Evolutionary conservation across 1,140 invertebrate genomes (phyloP), one percentile per base, ranked within the genome.

Genomic region (Condylostylus longicornis): DNA sequence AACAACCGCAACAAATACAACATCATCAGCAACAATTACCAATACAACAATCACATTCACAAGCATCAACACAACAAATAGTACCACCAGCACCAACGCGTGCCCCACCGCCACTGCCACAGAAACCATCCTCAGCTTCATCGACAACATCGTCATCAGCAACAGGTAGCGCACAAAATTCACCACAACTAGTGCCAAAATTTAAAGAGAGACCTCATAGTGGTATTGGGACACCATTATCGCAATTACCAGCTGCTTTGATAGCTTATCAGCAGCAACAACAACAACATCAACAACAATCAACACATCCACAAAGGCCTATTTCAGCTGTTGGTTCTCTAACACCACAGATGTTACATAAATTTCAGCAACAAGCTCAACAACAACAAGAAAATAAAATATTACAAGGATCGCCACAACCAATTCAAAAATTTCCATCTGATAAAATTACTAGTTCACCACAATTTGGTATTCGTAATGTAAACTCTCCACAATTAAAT

Each of bases 141-240:
- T 48, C 54, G 0, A 52, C 54, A 23, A 45, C 50, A 2, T 48
- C 47, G 5, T 51, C 20, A 1, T 57, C 54, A 1, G 50, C 54
- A 18, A 56, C 58, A 13, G 53, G 42, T 18, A 54, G 51, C 31
- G 55, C 53, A 25, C 56, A 61, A 38, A 61, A 57, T 10, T 61
- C 58, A 2, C 58, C 58, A 2, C 31, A 55, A 22, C 36, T 44
- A 0, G 47, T 33, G 0, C 36, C 49, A 5, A 60, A 60, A 37
- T 52, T 60, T 20, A 54, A 53, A 34, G 54, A 58, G 12, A 55
- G 53, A 9, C 54, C 53, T 5, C 3, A 4, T 20, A 9, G 3
- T 5, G 15, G 17, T 23, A 9, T n/a, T 21, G 15, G 19, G 9
- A 52, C 52, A 14, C 46, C 47, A 33, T 49, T 50, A 3, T 51